A percentile compares a stretch with the other conserved stretches of the same genome.
These are phyloP conservation scores for Ceyx cyanopectus DNA, from an alignment of 2,113 vertebrate genomes.

Conservation along the genomic window DNA sequence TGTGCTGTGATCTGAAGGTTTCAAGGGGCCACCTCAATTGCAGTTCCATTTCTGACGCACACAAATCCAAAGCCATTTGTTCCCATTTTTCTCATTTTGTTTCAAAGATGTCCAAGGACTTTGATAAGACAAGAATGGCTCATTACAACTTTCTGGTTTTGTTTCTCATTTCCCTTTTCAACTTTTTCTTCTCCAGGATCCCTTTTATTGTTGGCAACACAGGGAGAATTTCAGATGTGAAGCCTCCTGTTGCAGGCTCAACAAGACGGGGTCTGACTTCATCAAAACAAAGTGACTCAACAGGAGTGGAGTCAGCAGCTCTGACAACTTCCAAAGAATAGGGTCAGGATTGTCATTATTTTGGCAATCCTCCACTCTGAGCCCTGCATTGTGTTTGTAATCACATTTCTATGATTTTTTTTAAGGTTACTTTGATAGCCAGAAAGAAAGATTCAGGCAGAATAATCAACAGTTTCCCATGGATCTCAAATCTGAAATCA, in stretches of 20 bases:
- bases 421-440: neutral
- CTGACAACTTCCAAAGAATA: neutral
- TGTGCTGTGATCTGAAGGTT: neutral
- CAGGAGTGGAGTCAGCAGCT: neutral
- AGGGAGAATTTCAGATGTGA: neutral
- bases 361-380: neutral
- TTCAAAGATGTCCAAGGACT: neutral
- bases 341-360: neutral
- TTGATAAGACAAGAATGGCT: neutral
- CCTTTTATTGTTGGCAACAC: neutral
- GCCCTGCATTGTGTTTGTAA: neutral
- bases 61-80: neutral
- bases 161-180: neutral
- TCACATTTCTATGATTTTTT: neutral
- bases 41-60: neutral
- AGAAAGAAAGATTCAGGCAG: neutral
- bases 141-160: neutral
- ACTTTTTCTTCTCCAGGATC: neutral
- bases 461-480: neutral
- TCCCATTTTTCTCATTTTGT: neutral
- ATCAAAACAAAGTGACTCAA: neutral
- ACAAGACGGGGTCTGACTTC: neutral
- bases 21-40: fast-evolving
- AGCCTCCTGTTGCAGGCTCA: neutral
- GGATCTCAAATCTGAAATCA: neutral